Conservation (phyloP, 1,140 invertebrate genomes). For the Neodiprion lecontei region DNA sequence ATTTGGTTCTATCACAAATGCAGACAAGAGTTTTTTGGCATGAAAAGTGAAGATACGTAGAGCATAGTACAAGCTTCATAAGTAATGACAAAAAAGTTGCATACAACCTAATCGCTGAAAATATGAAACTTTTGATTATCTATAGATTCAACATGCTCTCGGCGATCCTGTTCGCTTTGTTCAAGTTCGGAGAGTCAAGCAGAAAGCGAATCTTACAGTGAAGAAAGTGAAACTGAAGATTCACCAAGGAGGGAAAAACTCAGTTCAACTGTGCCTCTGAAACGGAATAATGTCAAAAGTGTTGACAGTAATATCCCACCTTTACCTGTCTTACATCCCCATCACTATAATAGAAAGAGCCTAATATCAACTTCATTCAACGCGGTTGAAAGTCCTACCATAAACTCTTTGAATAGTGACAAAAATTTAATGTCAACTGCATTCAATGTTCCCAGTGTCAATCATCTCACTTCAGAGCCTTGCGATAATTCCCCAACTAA, state of each 20-base stretch:
- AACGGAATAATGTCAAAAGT: constrained; percentile 52
- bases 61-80: constrained; percentile 14
- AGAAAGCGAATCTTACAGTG: constrained; percentile 52
- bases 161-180: constrained; percentile 64
- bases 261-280: constrained; percentile 38
- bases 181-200: constrained; percentile 59
- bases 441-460: constrained; percentile 39
- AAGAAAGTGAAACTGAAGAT: constrained; percentile 52
- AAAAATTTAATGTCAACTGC: constrained; percentile 41
- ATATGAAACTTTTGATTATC: constrained; percentile 23
- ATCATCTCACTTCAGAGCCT: constrained; percentile 22
- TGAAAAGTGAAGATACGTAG: no score
- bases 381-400: constrained; percentile 25
- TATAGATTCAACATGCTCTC: constrained; percentile 66
- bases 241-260: constrained; percentile 44
- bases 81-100: constrained; percentile 8
- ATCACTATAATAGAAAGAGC: constrained; percentile 38
- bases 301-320: constrained; percentile 52
- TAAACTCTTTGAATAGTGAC: constrained; percentile 31
- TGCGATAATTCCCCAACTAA: constrained; percentile 32
- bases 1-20: no score
- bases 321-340: constrained; percentile 43
- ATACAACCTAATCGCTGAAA: not conserved
- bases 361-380: constrained; percentile 46
- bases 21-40: no score